Conservation (phyloP, 2,113 vertebrate species). For the Progne subis region DNA sequence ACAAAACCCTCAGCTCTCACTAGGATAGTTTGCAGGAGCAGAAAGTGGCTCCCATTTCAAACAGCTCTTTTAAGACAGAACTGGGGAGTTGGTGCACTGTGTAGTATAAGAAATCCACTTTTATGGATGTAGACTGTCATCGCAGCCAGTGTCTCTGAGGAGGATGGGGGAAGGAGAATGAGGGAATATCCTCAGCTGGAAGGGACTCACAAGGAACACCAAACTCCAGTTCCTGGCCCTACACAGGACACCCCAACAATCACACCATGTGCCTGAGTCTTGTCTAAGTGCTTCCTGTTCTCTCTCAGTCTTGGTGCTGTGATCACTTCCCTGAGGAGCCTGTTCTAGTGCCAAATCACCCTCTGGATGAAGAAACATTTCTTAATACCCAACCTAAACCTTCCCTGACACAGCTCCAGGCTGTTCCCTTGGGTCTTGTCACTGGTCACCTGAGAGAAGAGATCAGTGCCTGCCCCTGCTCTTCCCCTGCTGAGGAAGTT, state of each 20-base stretch:
- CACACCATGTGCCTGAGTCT: not conserved
- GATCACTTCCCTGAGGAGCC: not conserved
- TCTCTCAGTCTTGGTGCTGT: not conserved
- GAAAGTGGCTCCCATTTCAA: not conserved
- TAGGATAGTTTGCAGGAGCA: not conserved
- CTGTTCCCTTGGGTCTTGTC: not conserved
- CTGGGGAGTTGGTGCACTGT: not conserved
- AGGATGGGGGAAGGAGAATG: not conserved
- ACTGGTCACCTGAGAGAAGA: not conserved
- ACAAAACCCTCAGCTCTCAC: not conserved
- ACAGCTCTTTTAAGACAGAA: not conserved
- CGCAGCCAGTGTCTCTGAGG: not conserved
- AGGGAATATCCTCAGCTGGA: not conserved
- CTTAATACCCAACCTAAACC: not conserved
- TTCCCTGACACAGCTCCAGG: not conserved
- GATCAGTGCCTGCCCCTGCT: not conserved
- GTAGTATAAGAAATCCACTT: not conserved
- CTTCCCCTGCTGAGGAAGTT: rapidly evolving
- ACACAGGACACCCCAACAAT: not conserved
- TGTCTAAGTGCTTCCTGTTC: not conserved
- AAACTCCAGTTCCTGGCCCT: not conserved
- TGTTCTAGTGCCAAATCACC: not conserved
- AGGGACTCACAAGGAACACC: not conserved
- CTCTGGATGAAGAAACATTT: not conserved
- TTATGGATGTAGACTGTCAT: not conserved